Conservation (phyloP, 2,888 invertebrate species). For the Drosophila anomelani region DNA sequence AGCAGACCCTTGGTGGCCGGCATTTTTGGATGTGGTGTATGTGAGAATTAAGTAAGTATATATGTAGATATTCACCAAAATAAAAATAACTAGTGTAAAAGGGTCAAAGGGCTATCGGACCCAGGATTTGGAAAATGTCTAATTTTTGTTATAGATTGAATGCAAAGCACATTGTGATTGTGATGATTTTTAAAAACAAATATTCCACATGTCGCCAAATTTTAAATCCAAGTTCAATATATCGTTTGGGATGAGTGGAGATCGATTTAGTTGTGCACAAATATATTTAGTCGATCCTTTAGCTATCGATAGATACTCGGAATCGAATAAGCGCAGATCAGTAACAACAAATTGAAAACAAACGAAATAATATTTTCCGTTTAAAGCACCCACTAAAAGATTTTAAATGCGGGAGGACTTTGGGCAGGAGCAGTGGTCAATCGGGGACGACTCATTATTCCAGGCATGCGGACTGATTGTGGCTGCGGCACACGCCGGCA, state of each 20-base stretch:
- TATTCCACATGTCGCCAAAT: neutral
- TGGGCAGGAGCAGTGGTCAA: conserved; percentile 67
- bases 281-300: too few species aligned
- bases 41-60: neutral
- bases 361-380: too few species aligned
- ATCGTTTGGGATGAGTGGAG: neutral
- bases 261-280: too few species aligned
- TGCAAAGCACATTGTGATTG: conserved; percentile 32
- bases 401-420: neutral
- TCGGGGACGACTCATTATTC: conserved; percentile 81
- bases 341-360: neutral
- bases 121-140: conserved; percentile 17
- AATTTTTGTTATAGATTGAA: neutral
- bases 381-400: neutral
- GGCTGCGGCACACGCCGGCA: conserved; percentile 71
- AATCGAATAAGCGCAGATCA: neutral
- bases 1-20: conserved; percentile 59
- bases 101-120: neutral
- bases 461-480: conserved; percentile 80
- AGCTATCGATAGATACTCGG: neutral
- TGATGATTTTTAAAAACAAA: conserved; percentile 1
- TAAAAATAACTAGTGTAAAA: neutral
- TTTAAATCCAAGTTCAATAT: neutral
- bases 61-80: conserved; percentile 6
- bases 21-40: conserved; percentile 43